Base-by-base conservation (phyloP, 2,797 vertebrate species). In the Schizopygopsis malacanthus region DNA sequence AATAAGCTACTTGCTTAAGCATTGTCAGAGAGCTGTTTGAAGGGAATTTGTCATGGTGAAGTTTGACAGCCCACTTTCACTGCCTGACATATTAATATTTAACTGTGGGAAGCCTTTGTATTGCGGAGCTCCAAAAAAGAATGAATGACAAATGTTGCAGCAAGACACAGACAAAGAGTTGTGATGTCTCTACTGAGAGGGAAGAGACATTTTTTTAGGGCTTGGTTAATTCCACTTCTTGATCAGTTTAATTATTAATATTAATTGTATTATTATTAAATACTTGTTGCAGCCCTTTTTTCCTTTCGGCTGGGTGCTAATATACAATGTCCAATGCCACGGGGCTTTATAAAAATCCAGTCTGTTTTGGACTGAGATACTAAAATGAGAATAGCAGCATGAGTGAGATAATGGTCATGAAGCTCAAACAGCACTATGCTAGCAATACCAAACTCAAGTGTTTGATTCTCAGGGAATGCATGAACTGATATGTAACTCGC, bases 31-130 rank as follows among this genome's bases (percentile, higher is more conserved):
- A 81, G 65, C 6, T 15, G 28, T 72, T 72, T 71, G 65, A 70
- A 28, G 6, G 52, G n/a, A 76, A 87, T 61, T 16, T 63, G 70
- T 81, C 85, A 71, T 59, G 3, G 45, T n/a, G 43, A 65, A 54
- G 67, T 85, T 79, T 72, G 43, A 71, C 83, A 85, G 79, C 22
- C 52, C 71, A 85, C 83, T 85, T 76, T 85, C 83, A 63, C 54
- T 5, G 54, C 37, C 65, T 79, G 83, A 61, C 73, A 79, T 56
- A 56, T 79, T 25, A 73, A 82, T 85, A 77, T 78, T 71, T 82
- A 81, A 85, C 54, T n/a, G 41, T 70, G 50, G 43, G 15, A 77
- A 79, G 79, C 33, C 83, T 78, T 72, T 70, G 81, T 73, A 28
- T 63, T n/a, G 37, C 18, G 3, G 50, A 47, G 20, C 39, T 77